A percentile compares a stretch with the other conserved stretches of the same genome.
These are phyloP conservation scores for Mesorhabditis belari DNA, from an alignment of 2,888 invertebrate genomes.

Conservation along the genomic window DNA sequence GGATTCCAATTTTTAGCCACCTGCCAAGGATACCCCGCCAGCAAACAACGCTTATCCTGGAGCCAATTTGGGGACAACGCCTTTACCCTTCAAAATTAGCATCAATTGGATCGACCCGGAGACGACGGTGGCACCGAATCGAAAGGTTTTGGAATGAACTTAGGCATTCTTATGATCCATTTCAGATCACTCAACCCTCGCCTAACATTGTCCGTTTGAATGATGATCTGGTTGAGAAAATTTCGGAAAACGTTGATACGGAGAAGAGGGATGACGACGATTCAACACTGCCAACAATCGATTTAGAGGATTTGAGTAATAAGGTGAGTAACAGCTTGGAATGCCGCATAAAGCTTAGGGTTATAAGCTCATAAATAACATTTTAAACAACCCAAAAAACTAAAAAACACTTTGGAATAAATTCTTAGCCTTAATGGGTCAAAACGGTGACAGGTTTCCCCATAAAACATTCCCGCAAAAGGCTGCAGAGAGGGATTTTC, in stretches of 20 bases:
- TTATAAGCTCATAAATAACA: too few relatives aligned
- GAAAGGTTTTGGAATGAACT: not conserved
- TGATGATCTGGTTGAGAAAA: too few relatives aligned
- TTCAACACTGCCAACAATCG: not conserved
- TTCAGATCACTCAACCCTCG: not conserved
- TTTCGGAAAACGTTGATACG: not conserved
- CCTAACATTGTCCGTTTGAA: not conserved
- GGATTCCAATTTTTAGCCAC: not conserved
- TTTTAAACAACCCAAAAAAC: too few relatives aligned
- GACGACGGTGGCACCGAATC: not conserved
- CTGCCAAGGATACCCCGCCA: not conserved
- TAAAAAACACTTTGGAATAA: too few relatives aligned
- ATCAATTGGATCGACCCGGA: slow-evolving; percentile 26
- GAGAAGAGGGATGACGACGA: not conserved
- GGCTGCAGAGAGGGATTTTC: too few relatives aligned
- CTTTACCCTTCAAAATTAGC: slow-evolving; percentile 26
- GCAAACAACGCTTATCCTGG: not conserved
- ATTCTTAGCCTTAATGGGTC: too few relatives aligned
- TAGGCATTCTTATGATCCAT: not conserved
- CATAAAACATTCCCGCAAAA: too few relatives aligned
- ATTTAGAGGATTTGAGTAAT: not conserved
- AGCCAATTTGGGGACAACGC: slow-evolving; percentile 2
- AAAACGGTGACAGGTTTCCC: too few relatives aligned
- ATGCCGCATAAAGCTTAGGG: too few relatives aligned
- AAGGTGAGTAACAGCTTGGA: too few relatives aligned